phyloP scores from a whole-genome alignment of 1,140 invertebrate species.

The Homarus americanus region DNA sequence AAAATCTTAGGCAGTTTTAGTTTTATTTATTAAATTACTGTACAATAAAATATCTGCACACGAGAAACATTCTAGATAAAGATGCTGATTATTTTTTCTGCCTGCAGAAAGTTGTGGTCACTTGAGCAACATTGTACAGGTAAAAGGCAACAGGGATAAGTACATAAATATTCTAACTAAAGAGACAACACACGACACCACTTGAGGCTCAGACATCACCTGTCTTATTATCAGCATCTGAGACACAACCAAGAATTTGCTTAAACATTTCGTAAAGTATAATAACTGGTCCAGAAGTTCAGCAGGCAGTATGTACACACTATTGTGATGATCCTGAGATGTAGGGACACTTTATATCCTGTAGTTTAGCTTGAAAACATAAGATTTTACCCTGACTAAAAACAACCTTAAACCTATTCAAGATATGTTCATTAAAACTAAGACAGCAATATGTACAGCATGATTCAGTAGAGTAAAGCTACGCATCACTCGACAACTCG shows the following conservation, averaged over 20 bases:
- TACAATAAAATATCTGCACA: neutral
- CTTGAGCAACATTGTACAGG: conserved; percentile 28
- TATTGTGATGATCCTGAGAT: neutral
- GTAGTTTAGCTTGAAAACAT: neutral
- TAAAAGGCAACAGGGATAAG: neutral
- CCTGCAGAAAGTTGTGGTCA: conserved; percentile 6
- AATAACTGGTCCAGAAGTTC: neutral
- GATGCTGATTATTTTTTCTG: neutral
- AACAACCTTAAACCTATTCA: neutral
- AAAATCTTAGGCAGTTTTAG: too few relatives aligned
- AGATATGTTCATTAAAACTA: neutral
- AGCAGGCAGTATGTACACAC: neutral
- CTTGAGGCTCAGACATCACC: neutral
- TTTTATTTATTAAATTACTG: conserved; percentile 9
- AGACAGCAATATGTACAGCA: neutral
- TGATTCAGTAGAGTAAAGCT: neutral
- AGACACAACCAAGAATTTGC: neutral
- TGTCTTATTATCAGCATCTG: neutral
- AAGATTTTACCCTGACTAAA: neutral
- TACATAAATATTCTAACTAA: neutral
- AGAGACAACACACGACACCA: neutral
- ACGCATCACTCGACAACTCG: neutral
- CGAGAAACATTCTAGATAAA: neutral
- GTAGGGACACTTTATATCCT: neutral
- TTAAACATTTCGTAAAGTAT: neutral